These are phyloP conservation scores for Drosophila serrata DNA, from an alignment of 1,140 invertebrate genomes.

Conservation along the genomic window DNA sequence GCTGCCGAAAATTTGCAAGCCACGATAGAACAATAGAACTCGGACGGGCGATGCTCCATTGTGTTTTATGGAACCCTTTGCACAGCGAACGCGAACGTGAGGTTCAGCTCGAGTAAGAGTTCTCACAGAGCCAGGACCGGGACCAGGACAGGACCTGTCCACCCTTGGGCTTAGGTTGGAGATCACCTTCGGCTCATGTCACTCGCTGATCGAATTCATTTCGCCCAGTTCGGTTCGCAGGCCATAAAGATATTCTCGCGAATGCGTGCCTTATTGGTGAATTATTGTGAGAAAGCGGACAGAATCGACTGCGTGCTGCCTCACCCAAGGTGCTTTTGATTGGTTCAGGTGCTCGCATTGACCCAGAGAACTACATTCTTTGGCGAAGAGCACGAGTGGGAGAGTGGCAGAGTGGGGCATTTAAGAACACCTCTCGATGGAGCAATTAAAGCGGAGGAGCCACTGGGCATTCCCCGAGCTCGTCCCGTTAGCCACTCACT, in stretches of 20 bases:
- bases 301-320: conserved; percentile 60
- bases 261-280: conserved; percentile 50
- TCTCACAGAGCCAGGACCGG: conserved; percentile 49
- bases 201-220: conserved; percentile 68
- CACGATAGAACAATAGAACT: conserved; percentile 73
- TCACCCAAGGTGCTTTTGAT: conserved; percentile 54
- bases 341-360: conserved; percentile 79
- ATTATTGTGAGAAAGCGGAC: conserved; percentile 68
- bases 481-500: conserved; percentile 38
- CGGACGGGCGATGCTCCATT: conserved; percentile 69
- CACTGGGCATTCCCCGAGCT: conserved; percentile 27
- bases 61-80: conserved; percentile 71
- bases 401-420: conserved; percentile 14
- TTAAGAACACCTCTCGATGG: conserved; percentile 55
- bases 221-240: conserved; percentile 6
- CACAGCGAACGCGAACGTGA: conserved; percentile 70
- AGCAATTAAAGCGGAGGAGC: conserved; percentile 70
- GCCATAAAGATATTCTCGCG: conserved; percentile 4
- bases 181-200: conserved; percentile 40
- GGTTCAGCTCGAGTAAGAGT: conserved; percentile 66
- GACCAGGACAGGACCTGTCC: conserved; percentile 28
- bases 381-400: not conserved
- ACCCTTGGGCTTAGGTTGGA: conserved; percentile 22
- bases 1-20: conserved; percentile 74
- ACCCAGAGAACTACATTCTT: conserved; percentile 79